These are phyloP conservation scores for Mesodorylaimus sp. DNA, from an alignment of 2,888 invertebrate genomes.

Conservation along the genomic window DNA sequence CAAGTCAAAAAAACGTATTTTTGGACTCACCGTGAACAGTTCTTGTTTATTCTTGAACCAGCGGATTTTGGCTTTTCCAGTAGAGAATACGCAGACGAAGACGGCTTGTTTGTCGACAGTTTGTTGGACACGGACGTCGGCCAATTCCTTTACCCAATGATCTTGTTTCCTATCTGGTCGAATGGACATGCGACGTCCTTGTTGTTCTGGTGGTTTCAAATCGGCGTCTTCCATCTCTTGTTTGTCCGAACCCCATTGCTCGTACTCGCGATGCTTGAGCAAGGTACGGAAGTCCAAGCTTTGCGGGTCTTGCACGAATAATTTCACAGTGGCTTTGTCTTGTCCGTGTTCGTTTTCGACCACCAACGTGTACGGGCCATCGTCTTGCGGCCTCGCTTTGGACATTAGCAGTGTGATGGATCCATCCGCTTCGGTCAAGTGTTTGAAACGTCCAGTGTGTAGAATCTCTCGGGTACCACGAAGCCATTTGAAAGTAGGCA, in stretches of 20 bases:
- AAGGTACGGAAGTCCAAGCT: slow-evolving; percentile 97
- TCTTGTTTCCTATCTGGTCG: slow-evolving; percentile 54
- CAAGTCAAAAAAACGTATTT: too few species aligned
- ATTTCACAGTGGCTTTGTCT: slow-evolving; percentile 81
- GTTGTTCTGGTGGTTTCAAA: slow-evolving; percentile 13
- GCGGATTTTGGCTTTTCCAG: slow-evolving; percentile 49
- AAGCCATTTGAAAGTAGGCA: slow-evolving; percentile 54
- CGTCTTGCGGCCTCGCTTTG: slow-evolving; percentile 77
- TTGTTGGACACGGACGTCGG: slow-evolving; percentile 81
- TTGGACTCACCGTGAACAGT: slow-evolving; percentile 24
- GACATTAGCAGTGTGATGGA: slow-evolving; percentile 81
- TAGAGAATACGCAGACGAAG: slow-evolving; percentile 84
- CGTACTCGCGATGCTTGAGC: slow-evolving; percentile 53
- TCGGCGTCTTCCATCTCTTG: slow-evolving; percentile 8
- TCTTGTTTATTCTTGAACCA: slow-evolving; percentile 30
- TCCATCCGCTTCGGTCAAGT: slow-evolving; percentile 54
- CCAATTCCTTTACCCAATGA: slow-evolving; percentile 74
- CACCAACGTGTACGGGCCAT: slow-evolving; percentile 79
- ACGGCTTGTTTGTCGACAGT: slow-evolving; percentile 84
- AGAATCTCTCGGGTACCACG: slow-evolving; percentile 43
- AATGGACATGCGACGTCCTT: slow-evolving; percentile 4
- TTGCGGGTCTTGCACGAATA: slow-evolving; percentile 84
- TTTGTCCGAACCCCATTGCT: slow-evolving; percentile 12
- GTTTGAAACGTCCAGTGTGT: slow-evolving; percentile 79
- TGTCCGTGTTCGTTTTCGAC: slow-evolving; percentile 83